Base-by-base conservation (phyloP, 2,888 invertebrate species). In the Danaus chrysippus region DNA sequence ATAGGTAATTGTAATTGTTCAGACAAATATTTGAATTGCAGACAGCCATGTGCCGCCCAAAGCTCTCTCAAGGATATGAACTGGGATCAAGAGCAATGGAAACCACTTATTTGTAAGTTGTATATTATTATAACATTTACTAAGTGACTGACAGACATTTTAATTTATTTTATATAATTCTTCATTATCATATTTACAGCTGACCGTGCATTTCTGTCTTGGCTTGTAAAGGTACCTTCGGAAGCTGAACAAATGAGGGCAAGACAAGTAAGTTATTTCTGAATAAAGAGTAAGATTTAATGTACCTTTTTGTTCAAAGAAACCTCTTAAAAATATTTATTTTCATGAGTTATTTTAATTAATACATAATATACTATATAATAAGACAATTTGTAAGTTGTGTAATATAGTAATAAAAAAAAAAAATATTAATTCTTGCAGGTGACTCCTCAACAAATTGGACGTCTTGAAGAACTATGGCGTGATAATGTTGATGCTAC, bases 81-180 rank as follows among this genome's bases (percentile, higher is more conserved):
- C 84, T 99, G 99, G 97, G 99, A 99, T 88, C 98, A 98, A 81
- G 97, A 97, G 70, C 98, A 98, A 78, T 99, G 99, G 99, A 98
- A 99, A 84, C 99, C 99, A 0, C 89, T 99, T 68, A 99, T 99
- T 71, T 87, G 91, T 91, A 75, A 81, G 85, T 79, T 54, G 42
- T 57, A 15, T 34, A 42, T 23, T 57, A 58, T 46, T 44, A 43
- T 17, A 15, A 42, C 9, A 54, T 42, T 23, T 58, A 52, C 15
- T 44, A 46, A 41, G 15, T 17, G 11, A 54, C 34, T 23, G 0
- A 5, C n/a, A 12, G 9, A 43, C 17, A 12, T 44, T 17, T 12
- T 17, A 1, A 15, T 17, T 15, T 17, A 11, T 49, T 17, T 10
- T 2, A 49, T 12, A 42, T 19, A 17, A 61, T 8, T 61, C 23